Evolutionary conservation across 2,797 vertebrate species (phyloP), one percentile per base, ranked within the genome.

Genomic region (Sebastes vulpes): DNA sequence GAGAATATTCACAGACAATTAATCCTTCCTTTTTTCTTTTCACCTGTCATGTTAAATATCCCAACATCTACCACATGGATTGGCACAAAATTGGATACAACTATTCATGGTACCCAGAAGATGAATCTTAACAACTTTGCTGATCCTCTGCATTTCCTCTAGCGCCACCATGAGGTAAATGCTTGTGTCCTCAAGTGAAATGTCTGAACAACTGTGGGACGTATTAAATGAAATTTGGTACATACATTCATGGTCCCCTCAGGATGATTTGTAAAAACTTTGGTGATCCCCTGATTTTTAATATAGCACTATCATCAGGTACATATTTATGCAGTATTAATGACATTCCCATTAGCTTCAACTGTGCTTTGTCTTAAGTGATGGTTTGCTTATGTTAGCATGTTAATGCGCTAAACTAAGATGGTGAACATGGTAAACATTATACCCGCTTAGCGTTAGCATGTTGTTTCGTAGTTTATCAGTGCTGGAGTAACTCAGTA

Each of bases 191-290:
- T 9, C 53, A 16, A 25, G 9, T 35, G 28, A 52, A 53, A 63
- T 61, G 9, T 35, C 16, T 14, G 10, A 38, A 4, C 12, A 57
- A 28, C 58, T 9, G 25, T 38, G 4, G 1, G 18, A 56, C 1
- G 0, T 2, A 20, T 42, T 1, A 12, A 53, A 42, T 3, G 0
- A 18, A 4, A 32, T 32, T 18, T 10, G 21, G 2, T 23, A 21
- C 10, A 31, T 12, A 60, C 28, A 18, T 50, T 50, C 20, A 63
- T 63, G 46, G 5, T 61, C 26, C 4, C 54, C 31, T 72, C 20
- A 25, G 5, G 20, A 71, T 25, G 0, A 50, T 8, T 3, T 31
- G 12, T 1, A 12, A 16, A 5, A 32, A 52, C 26, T 10, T 31
- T 46, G 0, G 2, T 29, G 2, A 67, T 18, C 20, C 20, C 28